These are phyloP conservation scores for Ganaspis sp. DNA, from an alignment of 1,140 invertebrate species.

Conservation along the genomic window DNA sequence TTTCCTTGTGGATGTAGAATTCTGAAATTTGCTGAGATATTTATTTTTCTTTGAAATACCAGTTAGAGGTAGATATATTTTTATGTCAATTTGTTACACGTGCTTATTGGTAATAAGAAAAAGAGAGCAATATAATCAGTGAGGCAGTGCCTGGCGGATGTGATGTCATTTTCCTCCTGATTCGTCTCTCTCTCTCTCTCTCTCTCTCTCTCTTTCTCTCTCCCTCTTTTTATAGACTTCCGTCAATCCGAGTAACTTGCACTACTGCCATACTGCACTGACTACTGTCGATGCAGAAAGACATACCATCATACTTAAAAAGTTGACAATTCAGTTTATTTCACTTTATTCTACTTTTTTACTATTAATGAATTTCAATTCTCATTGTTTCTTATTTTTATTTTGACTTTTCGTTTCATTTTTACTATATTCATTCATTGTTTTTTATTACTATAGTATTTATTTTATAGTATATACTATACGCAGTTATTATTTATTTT, in stretches of 20 bases:
- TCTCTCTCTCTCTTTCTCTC: constrained; percentile 52
- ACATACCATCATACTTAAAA: constrained; percentile 32
- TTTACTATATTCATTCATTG: too few species aligned
- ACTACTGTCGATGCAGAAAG: constrained; percentile 37
- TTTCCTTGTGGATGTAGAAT: too few species aligned
- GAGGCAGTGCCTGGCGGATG: constrained; percentile 56
- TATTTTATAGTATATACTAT: too few species aligned
- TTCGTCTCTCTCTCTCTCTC: constrained; percentile 42
- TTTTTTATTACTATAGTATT: too few species aligned
- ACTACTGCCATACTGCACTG: constrained; percentile 68
- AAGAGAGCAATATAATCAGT: constrained; percentile 50
- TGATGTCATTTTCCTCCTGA: constrained; percentile 58
- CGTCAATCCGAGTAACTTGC: constrained; percentile 61
- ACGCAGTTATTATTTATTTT: too few species aligned
- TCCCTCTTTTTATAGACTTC: constrained; percentile 58
- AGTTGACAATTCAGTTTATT: too few species aligned
- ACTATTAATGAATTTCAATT: too few species aligned
- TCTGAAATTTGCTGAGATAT: too few species aligned
- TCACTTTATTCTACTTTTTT: too few species aligned
- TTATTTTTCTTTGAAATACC: too few species aligned
- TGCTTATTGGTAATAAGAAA: constrained; percentile 30
- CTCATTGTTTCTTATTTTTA: too few species aligned
- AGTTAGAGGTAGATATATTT: background rate
- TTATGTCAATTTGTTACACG: background rate
- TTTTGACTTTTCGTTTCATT: too few species aligned